Conservation (phyloP, 2,113 vertebrate species). For the Antennarius striatus region DNA sequence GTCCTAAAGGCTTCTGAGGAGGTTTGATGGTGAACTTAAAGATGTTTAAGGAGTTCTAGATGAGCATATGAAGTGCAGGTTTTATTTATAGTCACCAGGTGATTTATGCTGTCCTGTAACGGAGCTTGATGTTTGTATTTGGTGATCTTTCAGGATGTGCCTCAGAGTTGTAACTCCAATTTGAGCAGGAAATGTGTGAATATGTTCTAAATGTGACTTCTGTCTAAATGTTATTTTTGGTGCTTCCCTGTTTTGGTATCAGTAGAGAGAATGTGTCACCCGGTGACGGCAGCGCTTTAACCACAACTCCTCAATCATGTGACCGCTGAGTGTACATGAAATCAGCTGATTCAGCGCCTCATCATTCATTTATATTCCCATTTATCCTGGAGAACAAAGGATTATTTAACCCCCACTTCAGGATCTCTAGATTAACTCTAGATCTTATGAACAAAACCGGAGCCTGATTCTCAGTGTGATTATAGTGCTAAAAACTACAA, state of each 20-base stretch:
- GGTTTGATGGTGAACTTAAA: not conserved
- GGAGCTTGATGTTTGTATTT: too few relatives aligned
- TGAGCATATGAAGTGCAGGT: not conserved
- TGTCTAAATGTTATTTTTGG: slow-evolving; percentile 5
- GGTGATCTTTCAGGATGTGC: not conserved
- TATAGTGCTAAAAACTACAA: too few relatives aligned
- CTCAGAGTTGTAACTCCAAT: not conserved
- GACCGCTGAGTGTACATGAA: slow-evolving; percentile 2
- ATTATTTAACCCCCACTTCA: too few relatives aligned
- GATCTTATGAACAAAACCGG: too few relatives aligned
- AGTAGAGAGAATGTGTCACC: not conserved
- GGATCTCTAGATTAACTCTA: too few relatives aligned
- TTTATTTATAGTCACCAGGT: too few relatives aligned
- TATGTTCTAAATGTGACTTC: not conserved
- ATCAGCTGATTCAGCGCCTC: not conserved
- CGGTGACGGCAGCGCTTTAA: not conserved
- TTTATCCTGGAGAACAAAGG: too few relatives aligned
- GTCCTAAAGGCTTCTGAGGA: not conserved
- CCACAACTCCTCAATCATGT: not conserved
- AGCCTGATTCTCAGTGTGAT: too few relatives aligned
- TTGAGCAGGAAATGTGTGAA: not conserved
- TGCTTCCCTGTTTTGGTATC: slow-evolving; percentile 24
- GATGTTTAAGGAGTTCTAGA: not conserved
- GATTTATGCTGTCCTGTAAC: too few relatives aligned
- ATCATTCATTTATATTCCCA: not conserved